phyloP scores from a whole-genome alignment of 2,888 invertebrate genomes.

The Priocnemis perturbator region DNA sequence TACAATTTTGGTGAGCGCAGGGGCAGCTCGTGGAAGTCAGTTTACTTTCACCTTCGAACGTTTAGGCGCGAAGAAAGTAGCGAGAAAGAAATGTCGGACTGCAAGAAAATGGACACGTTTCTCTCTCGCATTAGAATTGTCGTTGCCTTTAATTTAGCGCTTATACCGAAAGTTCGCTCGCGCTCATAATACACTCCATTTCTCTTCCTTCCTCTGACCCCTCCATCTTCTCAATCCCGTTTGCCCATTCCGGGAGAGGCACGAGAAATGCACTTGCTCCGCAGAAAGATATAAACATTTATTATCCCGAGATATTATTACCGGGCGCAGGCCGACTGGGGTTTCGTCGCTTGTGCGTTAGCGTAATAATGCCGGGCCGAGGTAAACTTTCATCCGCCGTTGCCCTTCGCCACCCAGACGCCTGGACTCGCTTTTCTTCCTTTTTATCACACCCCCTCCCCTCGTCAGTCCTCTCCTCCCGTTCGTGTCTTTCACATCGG shows the following conservation, averaged over 20 bases:
- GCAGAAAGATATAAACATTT: neutral
- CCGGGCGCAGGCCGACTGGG: neutral
- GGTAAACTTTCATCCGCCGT: neutral
- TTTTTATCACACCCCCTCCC: neutral
- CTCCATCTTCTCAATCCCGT: neutral
- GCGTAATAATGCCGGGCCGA: neutral
- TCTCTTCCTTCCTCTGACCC: neutral
- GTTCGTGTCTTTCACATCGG: neutral
- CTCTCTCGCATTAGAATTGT: too few relatives aligned
- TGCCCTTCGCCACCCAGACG: neutral
- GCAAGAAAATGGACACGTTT: too few relatives aligned
- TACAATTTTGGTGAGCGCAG: too few relatives aligned
- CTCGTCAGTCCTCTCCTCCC: neutral
- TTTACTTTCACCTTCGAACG: too few relatives aligned
- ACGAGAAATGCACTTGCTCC: neutral
- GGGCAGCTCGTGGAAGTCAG: too few relatives aligned
- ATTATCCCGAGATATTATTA: slow-evolving; percentile 4
- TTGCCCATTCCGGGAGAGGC: too few relatives aligned
- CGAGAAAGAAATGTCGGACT: too few relatives aligned
- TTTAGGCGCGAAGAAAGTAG: too few relatives aligned
- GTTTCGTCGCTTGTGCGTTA: neutral
- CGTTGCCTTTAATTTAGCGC: too few relatives aligned
- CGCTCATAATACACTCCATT: too few relatives aligned
- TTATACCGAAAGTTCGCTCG: too few relatives aligned
- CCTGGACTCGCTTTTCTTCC: neutral